These are phyloP conservation scores for Sweltsa coloradensis DNA, from an alignment of 1,140 invertebrate species.

Conservation along the genomic window DNA sequence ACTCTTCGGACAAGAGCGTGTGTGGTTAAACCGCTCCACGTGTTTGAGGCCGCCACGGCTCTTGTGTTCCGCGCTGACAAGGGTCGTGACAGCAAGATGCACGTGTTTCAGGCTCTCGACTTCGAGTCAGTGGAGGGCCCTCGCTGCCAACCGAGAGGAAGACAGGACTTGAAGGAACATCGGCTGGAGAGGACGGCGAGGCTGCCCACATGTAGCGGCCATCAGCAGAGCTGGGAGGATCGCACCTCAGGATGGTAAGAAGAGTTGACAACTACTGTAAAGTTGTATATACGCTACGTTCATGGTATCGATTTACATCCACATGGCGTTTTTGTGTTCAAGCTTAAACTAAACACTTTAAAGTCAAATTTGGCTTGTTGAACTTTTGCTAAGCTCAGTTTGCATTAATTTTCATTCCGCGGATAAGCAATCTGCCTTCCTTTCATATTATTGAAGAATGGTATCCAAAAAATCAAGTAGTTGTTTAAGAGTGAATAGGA, in stretches of 20 bases:
- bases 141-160: constrained; percentile 24
- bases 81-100: constrained; percentile 50
- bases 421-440: no score
- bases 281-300: no score
- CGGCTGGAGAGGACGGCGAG: constrained; percentile 52
- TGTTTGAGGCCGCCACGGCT: constrained; percentile 61
- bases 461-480: no score
- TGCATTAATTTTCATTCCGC: no score
- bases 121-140: constrained; percentile 37
- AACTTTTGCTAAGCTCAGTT: neutral
- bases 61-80: constrained; percentile 50
- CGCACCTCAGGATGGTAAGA: constrained; percentile 51
- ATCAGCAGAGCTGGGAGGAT: constrained; percentile 53
- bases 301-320: no score
- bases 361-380: neutral
- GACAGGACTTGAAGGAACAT: constrained; percentile 50
- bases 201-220: constrained; percentile 56
- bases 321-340: no score
- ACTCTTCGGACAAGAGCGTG: constrained; percentile 57
- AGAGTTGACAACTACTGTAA: no score
- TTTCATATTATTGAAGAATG: no score
- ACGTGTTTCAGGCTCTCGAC: constrained; percentile 57
- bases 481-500: no score
- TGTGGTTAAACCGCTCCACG: constrained; percentile 52
- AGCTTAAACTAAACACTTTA: no score